Conservation (phyloP, 2,113 vertebrate species). For the Elephas maximus region DNA sequence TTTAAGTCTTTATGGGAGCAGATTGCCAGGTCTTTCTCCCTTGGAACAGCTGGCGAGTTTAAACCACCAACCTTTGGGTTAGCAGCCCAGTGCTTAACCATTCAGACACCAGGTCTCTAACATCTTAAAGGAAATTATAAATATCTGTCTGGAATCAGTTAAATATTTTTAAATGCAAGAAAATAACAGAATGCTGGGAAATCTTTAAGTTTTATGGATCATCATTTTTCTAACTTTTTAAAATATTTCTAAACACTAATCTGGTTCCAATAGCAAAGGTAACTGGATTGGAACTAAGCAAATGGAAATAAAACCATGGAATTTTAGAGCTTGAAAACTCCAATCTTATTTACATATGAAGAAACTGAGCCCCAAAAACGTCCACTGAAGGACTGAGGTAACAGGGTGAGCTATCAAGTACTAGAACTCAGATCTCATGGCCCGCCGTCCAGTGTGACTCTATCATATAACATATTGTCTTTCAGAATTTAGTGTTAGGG, state of each 20-base stretch:
- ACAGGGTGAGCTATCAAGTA: background rate
- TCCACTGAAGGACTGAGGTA: background rate
- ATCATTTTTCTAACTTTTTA: background rate
- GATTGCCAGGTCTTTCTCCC: no score
- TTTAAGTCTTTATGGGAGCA: no score
- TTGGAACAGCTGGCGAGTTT: no score
- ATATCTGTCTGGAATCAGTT: background rate
- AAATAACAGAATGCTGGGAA: background rate
- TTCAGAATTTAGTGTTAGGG: background rate
- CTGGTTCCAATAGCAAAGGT: background rate
- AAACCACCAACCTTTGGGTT: no score
- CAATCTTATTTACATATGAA: slow-evolving; percentile 24
- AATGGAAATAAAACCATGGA: background rate
- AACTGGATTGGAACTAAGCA: background rate
- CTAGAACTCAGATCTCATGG: background rate
- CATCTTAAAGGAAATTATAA: slow-evolving; percentile 66
- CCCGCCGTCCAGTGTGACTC: background rate
- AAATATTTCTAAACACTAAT: slow-evolving; percentile 49
- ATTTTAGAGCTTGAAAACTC: background rate
- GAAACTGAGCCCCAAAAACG: background rate
- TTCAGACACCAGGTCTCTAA: no score
- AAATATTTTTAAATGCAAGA: slow-evolving; percentile 31
- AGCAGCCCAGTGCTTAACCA: no score
- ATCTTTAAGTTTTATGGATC: background rate
- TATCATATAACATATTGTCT: background rate